Evolutionary conservation across 2,113 vertebrate species (phyloP), one percentile per base, ranked within the genome.

Genomic region (Heterotilapia buettikoferi): DNA sequence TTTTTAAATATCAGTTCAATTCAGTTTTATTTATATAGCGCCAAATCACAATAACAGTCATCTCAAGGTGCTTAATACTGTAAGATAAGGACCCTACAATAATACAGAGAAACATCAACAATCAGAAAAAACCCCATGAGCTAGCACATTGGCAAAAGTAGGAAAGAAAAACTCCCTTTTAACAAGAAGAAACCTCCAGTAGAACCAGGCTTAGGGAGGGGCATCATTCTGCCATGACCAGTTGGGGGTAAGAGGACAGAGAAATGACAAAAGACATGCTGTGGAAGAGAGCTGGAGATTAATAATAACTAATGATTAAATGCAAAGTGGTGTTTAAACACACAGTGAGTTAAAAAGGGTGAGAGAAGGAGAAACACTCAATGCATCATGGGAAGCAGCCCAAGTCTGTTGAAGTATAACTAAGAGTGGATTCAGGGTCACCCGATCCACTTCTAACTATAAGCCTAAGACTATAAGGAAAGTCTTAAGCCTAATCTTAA

Each of bases 111-210:
- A 68, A 68, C 61, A 38, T 2, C 61, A 68, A 21, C 61, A 38
- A 38, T 68, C 6, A 38, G 1, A 21, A 66, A 66, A 38, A 7
- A 0, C 0, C 1, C 9, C 29, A 12, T 38, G 33, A 66, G 10
- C 18, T 12, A 66, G 1, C 61, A 66, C 61, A 8, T 13, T 68
- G 33, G 33, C 61, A 68, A 1, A 1, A 38, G 61, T 38, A 68
- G 33, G 19, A 38, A 68, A 68, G 61, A 38, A 0, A 0, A 36
- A 66, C 61, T 36, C 61, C 61, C 61, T 36, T 66, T 66, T 66
- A 66, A 38, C 61, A n/a, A 66, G 33, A 68, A 68, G 33, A 68
- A 68, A 68, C 61, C 61, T 68, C 61, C 19, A 0, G 33, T 21
- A 68, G 61, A 21, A 38, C 61, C 11, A 68, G 61, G 19, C 61